Percentiles rank a stretch among this genome's conserved stretches.
phyloP scores from a whole-genome alignment of 1,140 invertebrate genomes.

The Ceratitis capitata region DNA sequence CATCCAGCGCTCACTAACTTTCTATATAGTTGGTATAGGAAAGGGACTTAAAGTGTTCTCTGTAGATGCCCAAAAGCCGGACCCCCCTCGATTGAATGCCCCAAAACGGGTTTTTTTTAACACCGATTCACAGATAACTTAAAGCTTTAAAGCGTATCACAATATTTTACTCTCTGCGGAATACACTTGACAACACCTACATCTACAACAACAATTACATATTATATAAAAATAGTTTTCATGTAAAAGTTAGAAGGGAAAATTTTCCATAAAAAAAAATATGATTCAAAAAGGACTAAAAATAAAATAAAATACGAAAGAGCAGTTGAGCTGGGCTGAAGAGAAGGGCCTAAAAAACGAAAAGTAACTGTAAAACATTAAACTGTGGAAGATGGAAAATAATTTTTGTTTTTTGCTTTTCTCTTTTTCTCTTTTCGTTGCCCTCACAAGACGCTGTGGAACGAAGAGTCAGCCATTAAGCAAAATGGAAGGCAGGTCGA shows the following conservation, averaged over 20 bases:
- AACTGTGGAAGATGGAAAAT: neutral
- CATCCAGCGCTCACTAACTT: too few species aligned
- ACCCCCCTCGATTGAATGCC: too few species aligned
- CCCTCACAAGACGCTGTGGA: neutral
- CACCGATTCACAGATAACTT: too few species aligned
- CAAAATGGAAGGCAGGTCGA: neutral
- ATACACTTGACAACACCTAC: too few species aligned
- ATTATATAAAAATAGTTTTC: conserved; percentile 8
- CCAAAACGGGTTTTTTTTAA: too few species aligned
- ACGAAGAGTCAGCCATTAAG: neutral
- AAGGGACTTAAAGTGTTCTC: too few species aligned
- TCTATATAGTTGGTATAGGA: too few species aligned
- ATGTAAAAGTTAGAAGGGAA: conserved; percentile 1
- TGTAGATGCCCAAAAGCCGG: too few species aligned
- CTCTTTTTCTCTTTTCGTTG: too few species aligned
- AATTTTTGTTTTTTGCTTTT: too few species aligned
- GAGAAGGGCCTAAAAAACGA: neutral
- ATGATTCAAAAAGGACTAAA: neutral
- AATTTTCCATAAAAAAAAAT: neutral
- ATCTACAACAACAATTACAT: neutral
- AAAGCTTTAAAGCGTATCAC: too few species aligned
- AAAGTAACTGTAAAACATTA: neutral
- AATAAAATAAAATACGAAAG: neutral
- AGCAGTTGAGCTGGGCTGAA: neutral
- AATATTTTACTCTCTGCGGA: too few species aligned